phyloP scores from a whole-genome alignment of 2,797 vertebrate genomes.

The Agapornis canus region DNA sequence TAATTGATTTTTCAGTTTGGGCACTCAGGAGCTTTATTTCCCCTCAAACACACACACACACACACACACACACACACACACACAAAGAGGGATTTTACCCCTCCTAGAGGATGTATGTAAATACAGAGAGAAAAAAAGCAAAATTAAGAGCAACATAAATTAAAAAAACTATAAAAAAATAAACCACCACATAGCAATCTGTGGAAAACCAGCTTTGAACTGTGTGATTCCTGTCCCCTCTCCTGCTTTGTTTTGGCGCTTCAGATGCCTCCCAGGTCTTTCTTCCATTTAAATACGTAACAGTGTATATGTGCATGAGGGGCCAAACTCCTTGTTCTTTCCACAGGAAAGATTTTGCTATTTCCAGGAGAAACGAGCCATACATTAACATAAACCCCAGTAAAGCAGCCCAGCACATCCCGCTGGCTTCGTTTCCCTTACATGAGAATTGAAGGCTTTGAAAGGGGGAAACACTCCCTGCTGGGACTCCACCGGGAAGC shows the following conservation, averaged over 20 bases:
- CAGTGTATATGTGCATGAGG: neutral
- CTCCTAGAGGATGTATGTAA: neutral
- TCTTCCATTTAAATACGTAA: neutral
- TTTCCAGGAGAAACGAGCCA: conserved; percentile 12
- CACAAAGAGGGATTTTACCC: neutral
- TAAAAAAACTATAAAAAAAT: neutral
- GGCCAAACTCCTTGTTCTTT: neutral
- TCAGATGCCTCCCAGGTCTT: neutral
- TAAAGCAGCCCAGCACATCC: neutral
- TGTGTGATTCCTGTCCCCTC: neutral
- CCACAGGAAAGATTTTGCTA: conserved; percentile 14
- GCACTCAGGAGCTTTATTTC: neutral
- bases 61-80: accelerated
- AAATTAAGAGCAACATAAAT: neutral
- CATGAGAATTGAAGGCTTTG: neutral
- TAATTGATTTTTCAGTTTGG: neutral
- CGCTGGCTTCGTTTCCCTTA: neutral
- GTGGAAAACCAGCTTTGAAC: neutral
- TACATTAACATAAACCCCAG: neutral
- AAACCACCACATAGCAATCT: neutral
- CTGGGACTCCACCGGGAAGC: neutral
- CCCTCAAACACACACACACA: accelerated
- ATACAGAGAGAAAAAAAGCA: neutral
- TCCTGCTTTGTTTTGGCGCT: neutral
- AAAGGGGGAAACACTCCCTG: neutral